Evolutionary conservation across 2,797 vertebrate species (phyloP), one percentile per base, ranked within the genome.

Genomic region (Brotula barbata): DNA sequence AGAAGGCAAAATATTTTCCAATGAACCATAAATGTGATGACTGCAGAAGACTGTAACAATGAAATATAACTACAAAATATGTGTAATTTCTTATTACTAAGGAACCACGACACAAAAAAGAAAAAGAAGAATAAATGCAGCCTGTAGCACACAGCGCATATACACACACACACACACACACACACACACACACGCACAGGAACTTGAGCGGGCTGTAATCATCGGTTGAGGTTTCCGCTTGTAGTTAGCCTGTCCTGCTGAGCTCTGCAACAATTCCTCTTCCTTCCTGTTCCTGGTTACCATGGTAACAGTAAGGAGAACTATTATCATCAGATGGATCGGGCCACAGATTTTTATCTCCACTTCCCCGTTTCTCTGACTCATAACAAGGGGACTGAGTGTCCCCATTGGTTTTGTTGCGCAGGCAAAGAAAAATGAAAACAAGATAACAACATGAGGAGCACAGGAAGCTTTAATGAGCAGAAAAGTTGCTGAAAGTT

Each of bases 321-420:
- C 75, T 81, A 43, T 73, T 79, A 77, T 81, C 70, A 64, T 80
- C 70, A 56, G 58, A 79, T 68, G 64, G 81, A 87, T 83, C 41
- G 16, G 75, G 51, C 77, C 21, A 17, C 67, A 73, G 80, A 85
- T 87, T 88, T 86, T 86, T 87, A 88, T 87, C 85, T 79, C 64
- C 71, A 82, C 87, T 82, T 87, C 83, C 84, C 75, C 63, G 73
- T 85, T 73, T 62, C 67, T 72, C 62, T 62, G 63, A 63, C 58
- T 78, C 58, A n/a, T 46, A 71, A 58, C 67, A 62, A 37, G 41
- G 56, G 77, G 54, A 81, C 39, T 66, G 64, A 77, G 68, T 72
- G 71, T 82, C 75, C 75, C 80, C 53, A 1, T 64, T 31, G 60
- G 68, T 77, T 80, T 76, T 67, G 72, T 37, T 1, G 31, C 14